These are phyloP conservation scores for Epistrophella euchroma DNA, from an alignment of 2,888 invertebrate species.

Conservation along the genomic window DNA sequence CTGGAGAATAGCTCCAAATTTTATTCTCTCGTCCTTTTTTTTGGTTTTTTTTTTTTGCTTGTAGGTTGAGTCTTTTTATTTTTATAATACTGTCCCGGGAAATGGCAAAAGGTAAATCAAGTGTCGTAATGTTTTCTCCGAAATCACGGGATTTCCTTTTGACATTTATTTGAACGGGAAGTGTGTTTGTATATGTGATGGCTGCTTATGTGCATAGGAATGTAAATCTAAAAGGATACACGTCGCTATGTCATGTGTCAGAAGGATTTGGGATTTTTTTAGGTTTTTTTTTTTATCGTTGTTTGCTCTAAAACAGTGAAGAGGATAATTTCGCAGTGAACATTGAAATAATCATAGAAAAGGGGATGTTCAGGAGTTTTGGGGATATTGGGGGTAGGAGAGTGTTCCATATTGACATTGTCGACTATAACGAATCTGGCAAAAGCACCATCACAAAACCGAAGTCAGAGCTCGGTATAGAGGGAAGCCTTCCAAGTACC, in stretches of 20 bases:
- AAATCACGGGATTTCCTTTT: slow-evolving; percentile 75
- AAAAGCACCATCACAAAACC: slow-evolving; percentile 8
- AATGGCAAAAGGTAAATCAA: slow-evolving; percentile 72
- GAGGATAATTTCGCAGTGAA: slow-evolving; percentile 70
- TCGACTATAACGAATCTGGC: slow-evolving; percentile 66
- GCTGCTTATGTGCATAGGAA: slow-evolving; percentile 21
- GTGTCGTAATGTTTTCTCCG: slow-evolving; percentile 73
- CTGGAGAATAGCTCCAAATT: slow-evolving; percentile 49
- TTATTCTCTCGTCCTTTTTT: slow-evolving; percentile 44
- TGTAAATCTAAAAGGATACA: slow-evolving; percentile 69
- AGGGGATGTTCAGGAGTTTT: background rate
- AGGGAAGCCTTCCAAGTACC: slow-evolving; percentile 57
- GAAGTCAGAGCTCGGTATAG: background rate
- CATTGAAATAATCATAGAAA: slow-evolving; percentile 61
- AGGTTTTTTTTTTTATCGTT: slow-evolving; percentile 9
- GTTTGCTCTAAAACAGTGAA: slow-evolving; percentile 39
- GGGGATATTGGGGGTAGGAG: background rate
- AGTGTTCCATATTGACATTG: slow-evolving; percentile 63
- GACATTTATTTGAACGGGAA: slow-evolving; percentile 70
- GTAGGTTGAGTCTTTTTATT: slow-evolving; percentile 20
- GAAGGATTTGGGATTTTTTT: slow-evolving; percentile 55
- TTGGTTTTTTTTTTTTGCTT: background rate
- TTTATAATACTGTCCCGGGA: slow-evolving; percentile 45
- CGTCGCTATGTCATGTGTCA: slow-evolving; percentile 68
- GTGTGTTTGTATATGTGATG: slow-evolving; percentile 19